Conservation (phyloP, 2,113 vertebrate genomes). For the Campylomormyrus numenius region DNA sequence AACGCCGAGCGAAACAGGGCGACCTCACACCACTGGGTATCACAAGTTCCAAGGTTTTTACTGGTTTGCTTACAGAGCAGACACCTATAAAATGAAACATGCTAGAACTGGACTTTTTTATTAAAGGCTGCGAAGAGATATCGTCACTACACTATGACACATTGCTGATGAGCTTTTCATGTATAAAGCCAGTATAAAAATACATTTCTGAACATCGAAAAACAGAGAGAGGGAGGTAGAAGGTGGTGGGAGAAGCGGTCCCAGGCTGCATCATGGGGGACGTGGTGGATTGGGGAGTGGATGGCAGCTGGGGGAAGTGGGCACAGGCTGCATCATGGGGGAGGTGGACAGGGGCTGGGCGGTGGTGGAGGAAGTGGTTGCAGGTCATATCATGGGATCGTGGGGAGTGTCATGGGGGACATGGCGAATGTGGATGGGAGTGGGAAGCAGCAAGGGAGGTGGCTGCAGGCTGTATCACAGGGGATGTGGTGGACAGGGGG, state of each 20-base stretch:
- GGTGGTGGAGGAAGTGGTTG: no score
- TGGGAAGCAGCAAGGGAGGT: no score
- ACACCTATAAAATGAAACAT: not conserved
- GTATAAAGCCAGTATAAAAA: slow-evolving; percentile 42
- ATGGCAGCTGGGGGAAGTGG: no score
- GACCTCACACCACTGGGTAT: not conserved
- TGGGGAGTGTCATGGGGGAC: no score
- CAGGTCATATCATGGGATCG: no score
- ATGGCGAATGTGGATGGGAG: no score
- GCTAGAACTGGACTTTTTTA: not conserved
- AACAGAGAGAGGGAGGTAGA: not conserved
- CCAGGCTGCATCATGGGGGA: not conserved
- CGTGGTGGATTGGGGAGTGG: no score
- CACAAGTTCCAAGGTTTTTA: not conserved
- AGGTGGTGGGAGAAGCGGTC: no score
- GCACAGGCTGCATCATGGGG: no score
- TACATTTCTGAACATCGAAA: slow-evolving; percentile 44
- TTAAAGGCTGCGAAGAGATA: slow-evolving; percentile 49
- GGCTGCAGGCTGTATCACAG: no score
- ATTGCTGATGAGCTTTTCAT: slow-evolving; percentile 3
- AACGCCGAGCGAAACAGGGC: not conserved
- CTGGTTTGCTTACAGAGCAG: not conserved
- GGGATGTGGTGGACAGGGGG: no score
- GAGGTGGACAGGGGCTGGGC: no score
- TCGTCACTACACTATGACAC: not conserved